phyloP scores from a whole-genome alignment of 2,113 vertebrate species.

The Uropsilus gracilis region DNA sequence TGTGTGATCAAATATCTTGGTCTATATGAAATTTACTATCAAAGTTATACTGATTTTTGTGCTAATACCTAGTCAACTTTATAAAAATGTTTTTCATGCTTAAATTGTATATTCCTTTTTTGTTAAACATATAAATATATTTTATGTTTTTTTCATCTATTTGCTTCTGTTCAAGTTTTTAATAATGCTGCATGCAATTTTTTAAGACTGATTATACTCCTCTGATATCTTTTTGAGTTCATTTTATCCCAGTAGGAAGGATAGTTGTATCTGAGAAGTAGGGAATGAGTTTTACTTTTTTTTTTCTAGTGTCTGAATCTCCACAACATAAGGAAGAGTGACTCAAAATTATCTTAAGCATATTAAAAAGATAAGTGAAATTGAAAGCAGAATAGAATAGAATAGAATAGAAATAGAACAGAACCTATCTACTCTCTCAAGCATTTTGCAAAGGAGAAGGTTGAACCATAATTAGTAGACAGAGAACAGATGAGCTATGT shows the following conservation, averaged over 20 bases:
- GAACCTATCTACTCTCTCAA: background rate
- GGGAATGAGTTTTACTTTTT: background rate
- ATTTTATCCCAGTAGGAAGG: background rate
- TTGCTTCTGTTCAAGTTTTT: background rate
- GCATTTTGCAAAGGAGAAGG: background rate
- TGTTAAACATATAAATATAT: background rate
- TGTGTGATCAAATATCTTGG: background rate
- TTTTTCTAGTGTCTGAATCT: background rate
- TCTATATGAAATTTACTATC: background rate
- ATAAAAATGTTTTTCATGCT: background rate
- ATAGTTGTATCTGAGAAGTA: background rate
- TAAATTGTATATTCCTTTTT: background rate
- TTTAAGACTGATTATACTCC: background rate
- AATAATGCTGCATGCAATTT: background rate
- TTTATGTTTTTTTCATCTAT: background rate
- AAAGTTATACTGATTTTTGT: background rate
- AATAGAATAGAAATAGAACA: background rate
- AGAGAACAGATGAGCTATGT: background rate
- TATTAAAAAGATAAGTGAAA: background rate
- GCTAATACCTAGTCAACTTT: background rate
- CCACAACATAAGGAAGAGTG: background rate
- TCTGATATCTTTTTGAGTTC: background rate
- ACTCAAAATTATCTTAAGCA: conserved; percentile 16
- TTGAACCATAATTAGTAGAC: background rate
- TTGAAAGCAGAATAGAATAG: background rate